Evolutionary conservation across 2,888 invertebrate species (phyloP).

Genomic region (Muscina levida): DNA sequence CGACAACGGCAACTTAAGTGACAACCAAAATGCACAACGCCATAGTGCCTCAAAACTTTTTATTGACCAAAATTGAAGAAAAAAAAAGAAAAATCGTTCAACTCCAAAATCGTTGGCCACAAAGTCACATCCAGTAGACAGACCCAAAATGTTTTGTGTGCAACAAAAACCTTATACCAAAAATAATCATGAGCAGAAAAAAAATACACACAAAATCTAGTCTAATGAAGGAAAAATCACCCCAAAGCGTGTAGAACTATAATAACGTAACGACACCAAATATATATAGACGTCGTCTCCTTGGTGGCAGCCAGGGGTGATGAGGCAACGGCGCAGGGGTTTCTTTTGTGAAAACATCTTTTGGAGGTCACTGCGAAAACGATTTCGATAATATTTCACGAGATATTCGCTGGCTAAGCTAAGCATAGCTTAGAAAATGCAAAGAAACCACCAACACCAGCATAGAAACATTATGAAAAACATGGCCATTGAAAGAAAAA

Average conservation of each 20-base stretch:
- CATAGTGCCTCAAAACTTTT: conserved; percentile 37
- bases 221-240: conserved; percentile 64
- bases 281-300: conserved; percentile 32
- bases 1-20: conserved; percentile 17
- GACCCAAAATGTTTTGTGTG: not conserved
- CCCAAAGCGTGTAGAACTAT: conserved; percentile 44
- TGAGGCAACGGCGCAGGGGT: too few species aligned
- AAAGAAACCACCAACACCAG: conserved; percentile 27
- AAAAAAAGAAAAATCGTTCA: conserved; percentile 17
- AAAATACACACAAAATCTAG: conserved; percentile 36
- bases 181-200: conserved; percentile 11
- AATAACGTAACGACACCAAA: conserved; percentile 31
- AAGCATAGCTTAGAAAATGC: conserved; percentile 23
- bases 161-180: conserved; percentile 32
- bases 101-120: conserved; percentile 22
- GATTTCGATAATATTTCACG: conserved; percentile 45
- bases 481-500: conserved; percentile 50
- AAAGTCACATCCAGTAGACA: conserved; percentile 42
- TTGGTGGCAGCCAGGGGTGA: not conserved
- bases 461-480: too few species aligned
- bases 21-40: conserved; percentile 31
- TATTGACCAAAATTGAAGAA: conserved; percentile 42
- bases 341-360: conserved; percentile 44
- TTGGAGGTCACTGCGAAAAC: conserved; percentile 60
- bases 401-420: not conserved